phyloP scores from a whole-genome alignment of 2,888 invertebrate genomes.

The Leptopilina drosophilae region DNA sequence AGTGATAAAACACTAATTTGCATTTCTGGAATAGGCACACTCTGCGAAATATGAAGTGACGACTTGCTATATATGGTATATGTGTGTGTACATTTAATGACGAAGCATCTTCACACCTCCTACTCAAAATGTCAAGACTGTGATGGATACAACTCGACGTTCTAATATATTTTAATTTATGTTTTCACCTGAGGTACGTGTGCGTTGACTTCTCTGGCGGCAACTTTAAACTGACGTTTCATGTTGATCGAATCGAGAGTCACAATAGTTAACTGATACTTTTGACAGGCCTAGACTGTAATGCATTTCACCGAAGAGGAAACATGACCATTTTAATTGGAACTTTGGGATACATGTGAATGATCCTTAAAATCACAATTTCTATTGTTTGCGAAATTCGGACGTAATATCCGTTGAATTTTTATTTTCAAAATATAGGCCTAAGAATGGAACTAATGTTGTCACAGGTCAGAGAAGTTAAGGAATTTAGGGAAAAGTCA shows the following conservation, averaged over 20 bases:
- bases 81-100: neutral
- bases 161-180: constrained; percentile 67
- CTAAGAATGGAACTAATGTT: no score
- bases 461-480: no score
- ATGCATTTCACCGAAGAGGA: constrained; percentile 1
- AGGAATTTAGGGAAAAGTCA: no score
- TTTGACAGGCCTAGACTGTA: constrained; percentile 39
- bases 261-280: constrained; percentile 31
- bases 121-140: constrained; percentile 27
- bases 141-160: constrained; percentile 44
- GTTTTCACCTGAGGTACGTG: constrained; percentile 62
- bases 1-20: constrained; percentile 8
- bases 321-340: constrained; percentile 32
- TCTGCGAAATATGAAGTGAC: constrained; percentile 7
- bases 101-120: constrained; percentile 40
- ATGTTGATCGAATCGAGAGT: constrained; percentile 40
- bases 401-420: no score
- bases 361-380: no score
- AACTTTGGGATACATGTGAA: neutral
- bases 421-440: no score
- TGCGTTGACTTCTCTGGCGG: constrained; percentile 55
- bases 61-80: neutral
- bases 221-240: constrained; percentile 44
- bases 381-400: no score
- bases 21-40: neutral